Conservation (phyloP, 2,797 vertebrate species). For the Chanos chanos region DNA sequence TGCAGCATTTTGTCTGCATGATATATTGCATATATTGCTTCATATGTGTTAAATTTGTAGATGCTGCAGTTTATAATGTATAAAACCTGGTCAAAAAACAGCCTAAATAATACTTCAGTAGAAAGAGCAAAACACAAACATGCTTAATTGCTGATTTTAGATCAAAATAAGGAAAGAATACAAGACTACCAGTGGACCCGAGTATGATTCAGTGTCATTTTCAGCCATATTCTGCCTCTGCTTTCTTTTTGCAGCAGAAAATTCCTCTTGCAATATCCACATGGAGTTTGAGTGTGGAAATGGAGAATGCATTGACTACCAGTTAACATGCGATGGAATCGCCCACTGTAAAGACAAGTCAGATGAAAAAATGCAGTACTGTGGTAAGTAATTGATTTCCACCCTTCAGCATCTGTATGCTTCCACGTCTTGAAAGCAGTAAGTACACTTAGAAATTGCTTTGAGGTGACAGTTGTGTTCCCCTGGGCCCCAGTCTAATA, state of each 20-base stretch:
- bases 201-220: no score
- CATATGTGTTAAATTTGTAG: no score
- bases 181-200: no score
- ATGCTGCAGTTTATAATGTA: no score
- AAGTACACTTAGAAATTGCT: slow-evolving; percentile 21
- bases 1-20: no score
- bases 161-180: no score
- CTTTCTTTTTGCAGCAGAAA: slow-evolving; percentile 77
- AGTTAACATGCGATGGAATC: slow-evolving; percentile 89
- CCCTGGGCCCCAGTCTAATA: slow-evolving; percentile 37
- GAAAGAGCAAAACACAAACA: no score
- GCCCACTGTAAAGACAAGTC: slow-evolving; percentile 97
- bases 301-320: slow-evolving; percentile 92
- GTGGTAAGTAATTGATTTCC: slow-evolving; percentile 77
- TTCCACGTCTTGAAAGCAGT: slow-evolving; percentile 23
- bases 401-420: slow-evolving; percentile 3
- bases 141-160: no score
- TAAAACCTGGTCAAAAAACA: no score
- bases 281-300: slow-evolving; percentile 96
- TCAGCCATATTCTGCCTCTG: no score
- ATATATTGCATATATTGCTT: no score
- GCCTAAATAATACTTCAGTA: no score
- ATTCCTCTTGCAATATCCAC: slow-evolving; percentile 92
- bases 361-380: slow-evolving; percentile 96
- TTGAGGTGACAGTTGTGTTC: slow-evolving; percentile 28